Conservation (phyloP, 2,888 invertebrate species). For the Torymus auratus region DNA sequence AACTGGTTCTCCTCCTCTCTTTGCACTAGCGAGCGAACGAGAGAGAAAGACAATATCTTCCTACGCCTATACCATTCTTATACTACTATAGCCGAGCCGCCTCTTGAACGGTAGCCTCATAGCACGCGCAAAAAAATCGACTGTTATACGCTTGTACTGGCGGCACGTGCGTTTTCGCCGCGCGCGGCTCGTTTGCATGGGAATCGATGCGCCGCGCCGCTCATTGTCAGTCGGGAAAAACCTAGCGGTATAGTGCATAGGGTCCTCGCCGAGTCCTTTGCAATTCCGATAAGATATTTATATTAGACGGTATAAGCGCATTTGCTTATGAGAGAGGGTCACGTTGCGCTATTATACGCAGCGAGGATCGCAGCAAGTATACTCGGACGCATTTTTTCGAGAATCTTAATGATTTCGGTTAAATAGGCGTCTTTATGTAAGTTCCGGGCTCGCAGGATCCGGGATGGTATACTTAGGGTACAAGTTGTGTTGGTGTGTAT, state of each 20-base stretch:
- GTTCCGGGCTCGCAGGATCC: no score
- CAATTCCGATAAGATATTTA: conserved; percentile 68
- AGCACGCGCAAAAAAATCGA: neutral
- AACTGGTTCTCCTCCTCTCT: conserved; percentile 28
- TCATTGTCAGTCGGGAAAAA: conserved; percentile 39
- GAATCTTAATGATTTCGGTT: no score
- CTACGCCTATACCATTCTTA: conserved; percentile 42
- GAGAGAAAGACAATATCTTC: conserved; percentile 20
- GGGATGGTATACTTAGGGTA: no score
- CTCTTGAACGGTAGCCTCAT: conserved; percentile 8
- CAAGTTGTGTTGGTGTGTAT: no score
- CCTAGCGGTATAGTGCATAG: no score
- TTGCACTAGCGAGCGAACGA: neutral
- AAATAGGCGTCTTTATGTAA: no score
- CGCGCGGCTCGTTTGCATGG: conserved; percentile 41
- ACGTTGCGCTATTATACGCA: no score
- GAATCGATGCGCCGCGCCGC: conserved; percentile 22
- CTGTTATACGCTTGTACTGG: no score
- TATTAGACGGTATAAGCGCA: conserved; percentile 50
- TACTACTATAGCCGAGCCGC: conserved; percentile 45
- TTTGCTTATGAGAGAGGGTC: no score
- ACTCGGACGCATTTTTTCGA: no score
- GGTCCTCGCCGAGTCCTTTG: conserved; percentile 59
- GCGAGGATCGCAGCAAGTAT: no score
- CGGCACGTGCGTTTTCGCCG: neutral